These are phyloP conservation scores for Apistogramma diplotaenia DNA, from an alignment of 2,113 vertebrate genomes.

Conservation along the genomic window DNA sequence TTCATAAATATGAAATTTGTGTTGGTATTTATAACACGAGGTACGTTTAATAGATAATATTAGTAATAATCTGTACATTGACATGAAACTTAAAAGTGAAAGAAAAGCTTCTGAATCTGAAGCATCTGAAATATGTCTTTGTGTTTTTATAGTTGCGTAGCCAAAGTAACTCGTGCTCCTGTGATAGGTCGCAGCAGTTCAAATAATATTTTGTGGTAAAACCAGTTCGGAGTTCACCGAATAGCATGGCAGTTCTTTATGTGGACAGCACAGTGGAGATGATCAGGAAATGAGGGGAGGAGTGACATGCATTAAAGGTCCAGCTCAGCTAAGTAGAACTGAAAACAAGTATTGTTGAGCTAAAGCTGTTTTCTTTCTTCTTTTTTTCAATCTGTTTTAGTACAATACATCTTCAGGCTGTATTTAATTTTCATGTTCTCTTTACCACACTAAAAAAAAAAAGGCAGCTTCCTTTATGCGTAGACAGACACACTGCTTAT, in stretches of 20 bases:
- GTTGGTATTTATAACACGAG: constrained; percentile 12
- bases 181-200: not conserved
- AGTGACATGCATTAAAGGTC: not conserved
- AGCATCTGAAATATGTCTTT: not conserved
- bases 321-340: not conserved
- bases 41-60: not conserved
- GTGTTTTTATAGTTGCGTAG: not conserved
- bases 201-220: not conserved
- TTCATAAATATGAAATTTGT: constrained; percentile 38
- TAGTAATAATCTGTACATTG: not conserved
- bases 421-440: not conserved
- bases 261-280: not conserved
- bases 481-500: not conserved
- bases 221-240: not conserved
- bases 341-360: not conserved
- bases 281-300: not conserved
- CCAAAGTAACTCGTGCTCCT: not conserved
- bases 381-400: not conserved
- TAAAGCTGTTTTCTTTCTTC: not conserved
- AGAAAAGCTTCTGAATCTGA: not conserved
- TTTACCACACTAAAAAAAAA: not conserved
- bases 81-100: not conserved
- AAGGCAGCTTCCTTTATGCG: not conserved
- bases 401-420: not conserved
- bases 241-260: not conserved